Evolutionary conservation across 2,888 invertebrate species (phyloP), one percentile per base, ranked within the genome.

Genomic region (Hydropsyche betteni): DNA sequence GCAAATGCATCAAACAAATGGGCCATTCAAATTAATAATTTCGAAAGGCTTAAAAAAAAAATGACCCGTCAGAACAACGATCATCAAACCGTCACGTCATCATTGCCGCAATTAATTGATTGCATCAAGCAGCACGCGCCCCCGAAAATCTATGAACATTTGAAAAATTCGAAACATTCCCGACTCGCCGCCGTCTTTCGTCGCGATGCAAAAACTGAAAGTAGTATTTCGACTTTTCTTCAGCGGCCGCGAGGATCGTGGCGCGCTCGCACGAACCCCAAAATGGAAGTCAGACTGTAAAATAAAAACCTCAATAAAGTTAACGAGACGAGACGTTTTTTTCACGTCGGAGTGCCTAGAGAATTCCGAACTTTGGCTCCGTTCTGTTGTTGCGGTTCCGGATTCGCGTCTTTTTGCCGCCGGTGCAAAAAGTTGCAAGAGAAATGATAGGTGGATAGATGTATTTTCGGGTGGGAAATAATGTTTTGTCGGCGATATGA

Each of bases 191-290:
- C 34, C 64, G 55, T 14, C 55, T 44, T 10, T 16, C 55, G 16
- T 55, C 10, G 34, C 51, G 69, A 33, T n/a, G 72, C 75, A 79
- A 79, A 79, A 79, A 79, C 79, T 75, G 79, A 79, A 79, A 79
- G 79, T 79, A 77, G 77, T 76, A 75, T 53, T 77, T 75, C 76
- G 71, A 72, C 78, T 77, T 77, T 74, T 73, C 58, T 51, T 68
- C 50, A 58, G 38, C 69, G 68, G 68, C 77, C 71, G 72, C 71
- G 76, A 33, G 80, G 36, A 51, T 51, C 36, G 70, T n/a, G n/a
- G 10, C 69, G 69, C 52, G 52, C 16, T 53, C n/a, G 51, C 38
- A n/a, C 69, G 7, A 58, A 14, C 53, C 70, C 58, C 16, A 73
- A 68, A 75, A 75, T 52, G 73, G 73, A 72, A 74, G 55, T 14